Evolutionary conservation across 2,113 vertebrate species (phyloP), one percentile per base, ranked within the genome.

Genomic region (Rutilus rutilus): DNA sequence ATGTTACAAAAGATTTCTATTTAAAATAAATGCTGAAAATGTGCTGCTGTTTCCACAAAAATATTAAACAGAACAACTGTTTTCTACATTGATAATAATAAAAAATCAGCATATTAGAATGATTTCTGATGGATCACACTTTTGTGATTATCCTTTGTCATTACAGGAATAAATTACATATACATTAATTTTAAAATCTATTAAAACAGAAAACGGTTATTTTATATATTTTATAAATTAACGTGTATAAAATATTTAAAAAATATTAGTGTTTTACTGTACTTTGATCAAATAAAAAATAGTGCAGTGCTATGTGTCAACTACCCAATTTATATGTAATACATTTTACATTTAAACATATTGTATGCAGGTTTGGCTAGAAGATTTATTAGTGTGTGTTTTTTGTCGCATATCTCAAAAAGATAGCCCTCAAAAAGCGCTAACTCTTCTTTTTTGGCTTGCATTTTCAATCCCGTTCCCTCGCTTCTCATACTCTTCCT

Each of bases 401-500:
- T 71, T 5, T 23, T 23, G 67, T 27, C 2, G 7, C 21, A 23
- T 14, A 57, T 57, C 60, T 27, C 23, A 25, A 45, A 74, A 74
- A 42, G 69, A n/a, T 23, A 45, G 36, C 69, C 21, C 33, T n/a
- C 36, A n/a, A 6, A 73, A 42, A 73, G 21, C 11, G 2, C 10
- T 1, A 73, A 25, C 12, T 74, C 71, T 23, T 47, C 23, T 42
- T 74, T 47, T 47, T 74, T 74, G 71, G 42, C 39, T 74, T 2
- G 42, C 5, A 11, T 25, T 74, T 74, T 71, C 73, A 25, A 15
- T 52, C 9, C 54, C 23, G 71, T 42, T 52, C 75, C 87, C 85
- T 86, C 79, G 88, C 84, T 82, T 65, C 45, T 82, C 27, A 25
- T 27, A 52, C 65, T 45, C 23, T 52, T 27, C 33, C 54, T 62